Base-by-base conservation (phyloP, 2,797 vertebrate species). In the Spinus olivaceus region DNA sequence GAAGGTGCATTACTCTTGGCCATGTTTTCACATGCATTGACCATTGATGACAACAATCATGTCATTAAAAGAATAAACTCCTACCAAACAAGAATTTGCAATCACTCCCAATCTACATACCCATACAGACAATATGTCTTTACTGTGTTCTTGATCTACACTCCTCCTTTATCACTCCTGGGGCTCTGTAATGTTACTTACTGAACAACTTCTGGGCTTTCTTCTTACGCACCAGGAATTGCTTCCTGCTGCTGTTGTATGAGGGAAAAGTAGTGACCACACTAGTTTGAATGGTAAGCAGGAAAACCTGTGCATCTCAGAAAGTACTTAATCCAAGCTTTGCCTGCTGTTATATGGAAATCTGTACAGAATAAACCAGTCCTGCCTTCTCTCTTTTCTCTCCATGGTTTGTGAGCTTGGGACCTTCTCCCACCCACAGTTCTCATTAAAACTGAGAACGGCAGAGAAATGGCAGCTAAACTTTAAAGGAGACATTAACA, bases 371-470 rank as follows among this genome's bases (percentile, higher is more conserved):
- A 71, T 42, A 57, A 74, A 42, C 9, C 20, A 72, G n/a, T 42
- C 11, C 35, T 67, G 25, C 11, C 14, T 71, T 35, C 24, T 59
- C 42, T 74, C 39, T 53, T 65, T 39, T 39, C n/a, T 59, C 24
- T 74, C 69, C 9, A 4, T 39, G 56, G 24, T 20, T 74, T 3
- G 0, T 32, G 54, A 65, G 8, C 1, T 0, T 41, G 46, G 47
- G 60, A 59, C 30, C 14, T 65, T 47, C 49, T 65, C 54, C 30
- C 25, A 47, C 7, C 37, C 32, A 33, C 2, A 50, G 32, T 37
- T 89, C 50, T 78, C 83, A 71, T 42, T 88, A 81, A 90, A 95
- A 84, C n/a, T 78, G 65, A 90, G 50, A 86, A 71, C 1, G 6
- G 25, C 11, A 21, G 6, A 81, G 46, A 93, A 92, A 81, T 5